Evolutionary conservation across 2,888 invertebrate genomes (phyloP).

Genomic region (Eulithis testata): DNA sequence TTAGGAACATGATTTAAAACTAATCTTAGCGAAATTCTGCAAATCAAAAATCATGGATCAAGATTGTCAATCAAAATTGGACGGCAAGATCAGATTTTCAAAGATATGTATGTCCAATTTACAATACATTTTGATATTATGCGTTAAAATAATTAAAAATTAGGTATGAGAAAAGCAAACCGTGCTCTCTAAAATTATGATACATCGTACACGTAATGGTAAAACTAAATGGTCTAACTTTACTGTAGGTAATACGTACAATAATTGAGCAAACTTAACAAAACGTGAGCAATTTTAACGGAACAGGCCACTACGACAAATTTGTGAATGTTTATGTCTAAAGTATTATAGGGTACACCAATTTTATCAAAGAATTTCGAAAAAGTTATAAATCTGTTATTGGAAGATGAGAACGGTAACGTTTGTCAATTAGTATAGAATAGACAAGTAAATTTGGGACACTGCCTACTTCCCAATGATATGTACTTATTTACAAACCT

Average conservation of each 20-base stretch:
- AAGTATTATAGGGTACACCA: conserved; percentile 11
- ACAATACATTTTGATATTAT: conserved; percentile 42
- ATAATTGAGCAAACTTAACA: conserved; percentile 83
- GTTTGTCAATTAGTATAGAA: conserved; percentile 37
- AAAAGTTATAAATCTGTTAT: conserved; percentile 34
- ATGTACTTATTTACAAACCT: conserved; percentile 75
- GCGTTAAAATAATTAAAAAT: conserved; percentile 68
- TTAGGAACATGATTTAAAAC: conserved; percentile 64
- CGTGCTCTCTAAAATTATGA: conserved; percentile 80
- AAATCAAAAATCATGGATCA: conserved; percentile 42
- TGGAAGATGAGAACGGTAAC: conserved; percentile 46
- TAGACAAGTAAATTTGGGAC: conserved; percentile 44
- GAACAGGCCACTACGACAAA: conserved; percentile 51
- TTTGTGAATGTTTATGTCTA: conserved; percentile 23
- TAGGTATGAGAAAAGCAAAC: conserved; percentile 78
- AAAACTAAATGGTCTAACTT: conserved; percentile 69
- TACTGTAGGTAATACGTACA: conserved; percentile 67
- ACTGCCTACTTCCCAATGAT: conserved; percentile 72
- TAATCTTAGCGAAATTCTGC: conserved; percentile 44
- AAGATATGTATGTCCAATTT: conserved; percentile 48
- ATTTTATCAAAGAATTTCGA: conserved; percentile 36
- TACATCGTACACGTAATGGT: conserved; percentile 67
- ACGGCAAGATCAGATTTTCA: conserved; percentile 67
- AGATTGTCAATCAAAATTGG: conserved; percentile 53
- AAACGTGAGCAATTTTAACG: conserved; percentile 77